Conservation (phyloP, 2,797 vertebrate genomes). For the Trematomus bernacchii region DNA sequence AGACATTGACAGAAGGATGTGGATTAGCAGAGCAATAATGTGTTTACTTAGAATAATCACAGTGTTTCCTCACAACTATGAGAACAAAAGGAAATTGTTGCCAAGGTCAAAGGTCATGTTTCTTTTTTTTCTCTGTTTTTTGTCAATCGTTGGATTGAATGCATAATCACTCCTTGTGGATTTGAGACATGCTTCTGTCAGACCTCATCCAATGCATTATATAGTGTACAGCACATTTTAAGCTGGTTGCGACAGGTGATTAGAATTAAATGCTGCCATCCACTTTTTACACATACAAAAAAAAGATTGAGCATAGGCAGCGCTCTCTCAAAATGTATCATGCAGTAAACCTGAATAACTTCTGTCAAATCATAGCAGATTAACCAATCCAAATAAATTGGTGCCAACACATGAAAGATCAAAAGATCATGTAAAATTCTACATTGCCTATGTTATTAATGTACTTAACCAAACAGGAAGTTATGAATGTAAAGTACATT, state of each 20-base stretch:
- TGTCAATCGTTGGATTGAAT: slow-evolving; percentile 71
- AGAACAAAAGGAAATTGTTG: slow-evolving; percentile 92
- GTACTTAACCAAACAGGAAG: slow-evolving; percentile 7
- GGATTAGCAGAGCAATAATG: slow-evolving; percentile 93
- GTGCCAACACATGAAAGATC: slow-evolving; percentile 24
- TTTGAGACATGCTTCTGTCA: slow-evolving; percentile 61
- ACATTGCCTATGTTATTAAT: slow-evolving; percentile 26
- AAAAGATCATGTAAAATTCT: slow-evolving; percentile 27
- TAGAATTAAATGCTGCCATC: slow-evolving; percentile 85
- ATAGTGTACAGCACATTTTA: slow-evolving; percentile 28
- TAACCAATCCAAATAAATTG: slow-evolving; percentile 23
- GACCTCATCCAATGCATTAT: not conserved
- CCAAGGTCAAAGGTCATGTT: slow-evolving; percentile 88
- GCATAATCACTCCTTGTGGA: slow-evolving; percentile 70
- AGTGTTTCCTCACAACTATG: slow-evolving; percentile 88
- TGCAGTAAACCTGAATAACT: slow-evolving; percentile 57
- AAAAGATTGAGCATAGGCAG: slow-evolving; percentile 78
- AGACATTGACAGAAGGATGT: slow-evolving; percentile 94
- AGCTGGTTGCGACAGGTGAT: slow-evolving; percentile 89
- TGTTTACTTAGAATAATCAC: slow-evolving; percentile 94
- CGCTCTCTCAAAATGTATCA: slow-evolving; percentile 47
- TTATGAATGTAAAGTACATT: slow-evolving; percentile 1
- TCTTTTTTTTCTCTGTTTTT: slow-evolving; percentile 41
- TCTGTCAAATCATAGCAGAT: slow-evolving; percentile 48
- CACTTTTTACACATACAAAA: slow-evolving; percentile 86